Evolutionary conservation across 2,113 vertebrate species (phyloP).

Genomic region (Terrapene triunguis): DNA sequence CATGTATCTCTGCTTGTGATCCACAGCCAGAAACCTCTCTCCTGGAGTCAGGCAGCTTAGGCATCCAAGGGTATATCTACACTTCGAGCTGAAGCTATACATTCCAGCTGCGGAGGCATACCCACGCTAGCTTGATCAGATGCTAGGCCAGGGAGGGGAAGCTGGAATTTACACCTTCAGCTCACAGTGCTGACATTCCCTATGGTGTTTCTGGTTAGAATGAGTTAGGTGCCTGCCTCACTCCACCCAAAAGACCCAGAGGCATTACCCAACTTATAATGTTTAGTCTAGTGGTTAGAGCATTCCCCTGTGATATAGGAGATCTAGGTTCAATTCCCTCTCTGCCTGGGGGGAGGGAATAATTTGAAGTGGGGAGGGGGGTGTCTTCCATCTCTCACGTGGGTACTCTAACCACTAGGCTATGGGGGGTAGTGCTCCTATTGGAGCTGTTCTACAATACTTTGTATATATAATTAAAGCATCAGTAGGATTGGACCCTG

Average conservation of each 20-base stretch:
- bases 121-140: background rate
- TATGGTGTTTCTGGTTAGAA: background rate
- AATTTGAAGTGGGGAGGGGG: background rate
- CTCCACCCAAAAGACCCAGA: background rate
- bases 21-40: background rate
- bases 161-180: background rate
- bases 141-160: background rate
- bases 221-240: background rate
- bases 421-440: background rate
- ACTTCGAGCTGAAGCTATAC: background rate
- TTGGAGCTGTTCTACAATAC: background rate
- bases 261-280: background rate
- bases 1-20: background rate
- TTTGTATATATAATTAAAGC: background rate
- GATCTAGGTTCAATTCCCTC: background rate
- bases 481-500: background rate
- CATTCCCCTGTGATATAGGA: background rate
- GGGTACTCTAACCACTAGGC: background rate
- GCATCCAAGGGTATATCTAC: background rate
- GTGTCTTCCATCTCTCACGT: background rate
- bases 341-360: background rate
- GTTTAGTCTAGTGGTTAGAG: background rate
- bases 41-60: background rate
- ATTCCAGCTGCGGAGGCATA: background rate
- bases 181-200: background rate